phyloP scores from a whole-genome alignment of 2,888 invertebrate genomes.

The Meloe dianella region DNA sequence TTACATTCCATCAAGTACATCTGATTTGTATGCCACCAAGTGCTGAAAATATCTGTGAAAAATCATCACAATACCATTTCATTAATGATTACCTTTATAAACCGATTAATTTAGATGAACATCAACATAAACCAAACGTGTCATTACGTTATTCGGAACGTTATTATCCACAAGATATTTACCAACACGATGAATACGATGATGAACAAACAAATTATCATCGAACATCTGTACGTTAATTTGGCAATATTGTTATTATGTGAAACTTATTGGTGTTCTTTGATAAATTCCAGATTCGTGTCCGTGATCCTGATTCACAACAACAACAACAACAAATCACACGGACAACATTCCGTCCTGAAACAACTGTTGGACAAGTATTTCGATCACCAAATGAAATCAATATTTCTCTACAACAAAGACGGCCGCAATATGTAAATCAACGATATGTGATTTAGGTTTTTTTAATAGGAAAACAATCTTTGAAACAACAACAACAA shows the following conservation, averaged over 20 bases:
- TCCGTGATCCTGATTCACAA: constrained; percentile 24
- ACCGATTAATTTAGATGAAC: constrained; percentile 84
- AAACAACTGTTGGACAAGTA: constrained; percentile 69
- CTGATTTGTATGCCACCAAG: constrained; percentile 92
- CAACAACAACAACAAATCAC: constrained; percentile 50
- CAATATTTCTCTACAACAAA: constrained; percentile 82
- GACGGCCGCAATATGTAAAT: constrained; percentile 67
- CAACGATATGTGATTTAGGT: constrained; percentile 19
- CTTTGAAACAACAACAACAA: no score
- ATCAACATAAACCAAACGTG: constrained; percentile 79
- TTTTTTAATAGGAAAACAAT: background rate
- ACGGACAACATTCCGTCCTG: constrained; percentile 59
- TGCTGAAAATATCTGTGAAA: constrained; percentile 86
- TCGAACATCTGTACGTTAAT: constrained; percentile 53
- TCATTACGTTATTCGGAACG: constrained; percentile 80
- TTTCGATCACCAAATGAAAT: constrained; percentile 87
- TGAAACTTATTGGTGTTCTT: background rate
- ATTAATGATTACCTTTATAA: constrained; percentile 92
- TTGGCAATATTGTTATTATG: background rate
- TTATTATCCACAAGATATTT: constrained; percentile 82
- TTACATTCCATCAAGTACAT: constrained; percentile 88
- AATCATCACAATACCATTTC: constrained; percentile 88
- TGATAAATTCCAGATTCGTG: constrained; percentile 36
- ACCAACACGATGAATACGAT: constrained; percentile 65
- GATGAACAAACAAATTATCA: constrained; percentile 56